Base-by-base conservation (phyloP, 2,888 invertebrate species). In the Ephialtes manifestator region DNA sequence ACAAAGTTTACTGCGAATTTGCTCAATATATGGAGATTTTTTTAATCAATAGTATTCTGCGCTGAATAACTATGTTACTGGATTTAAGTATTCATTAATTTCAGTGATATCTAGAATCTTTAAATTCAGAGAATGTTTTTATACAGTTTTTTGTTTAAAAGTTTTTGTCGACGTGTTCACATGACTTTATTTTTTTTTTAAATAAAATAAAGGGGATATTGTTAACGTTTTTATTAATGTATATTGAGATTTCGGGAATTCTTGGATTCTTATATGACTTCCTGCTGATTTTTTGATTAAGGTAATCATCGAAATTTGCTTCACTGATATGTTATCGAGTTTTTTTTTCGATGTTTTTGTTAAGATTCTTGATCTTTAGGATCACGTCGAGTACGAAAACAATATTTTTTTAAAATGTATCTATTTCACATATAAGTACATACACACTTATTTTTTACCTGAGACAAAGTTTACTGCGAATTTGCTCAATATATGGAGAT, bases 391-490 rank as follows among this genome's bases (percentile, higher is more conserved):
- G 31, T 31, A 5, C 3, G 5, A 31, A 2, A 31, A 31, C 2
- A 31, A 31, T 31, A 31, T 31, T 31, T 31, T 31, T 5, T 5
- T 4, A 4, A 31, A 4, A 31, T 5, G 31, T 31, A 4, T 31
- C 5, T 5, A 4, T 31, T 31, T 31, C 31, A 31, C 31, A 31
- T 5, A 31, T 5, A 31, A 2, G 5, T 5, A 31, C 31, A 31
- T 5, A 31, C 31, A 31, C 31, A 31, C 31, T 4, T 5, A 31
- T 31, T n/a, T 13, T 72, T 58, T 15, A 11, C 43, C 24, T 24
- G 39, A 39, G 58, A 72, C 55, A 58, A 55, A 58, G 43, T 46
- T 72, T 72, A 1, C 43, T 20, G 43, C 71, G 55, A 13, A 15
- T 55, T 10, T 43, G 5, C 43, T 58, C 7, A 39, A 24, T 24